Evolutionary conservation across 2,113 vertebrate species (phyloP), one percentile per base, ranked within the genome.

Genomic region (Amphiprion ocellaris): DNA sequence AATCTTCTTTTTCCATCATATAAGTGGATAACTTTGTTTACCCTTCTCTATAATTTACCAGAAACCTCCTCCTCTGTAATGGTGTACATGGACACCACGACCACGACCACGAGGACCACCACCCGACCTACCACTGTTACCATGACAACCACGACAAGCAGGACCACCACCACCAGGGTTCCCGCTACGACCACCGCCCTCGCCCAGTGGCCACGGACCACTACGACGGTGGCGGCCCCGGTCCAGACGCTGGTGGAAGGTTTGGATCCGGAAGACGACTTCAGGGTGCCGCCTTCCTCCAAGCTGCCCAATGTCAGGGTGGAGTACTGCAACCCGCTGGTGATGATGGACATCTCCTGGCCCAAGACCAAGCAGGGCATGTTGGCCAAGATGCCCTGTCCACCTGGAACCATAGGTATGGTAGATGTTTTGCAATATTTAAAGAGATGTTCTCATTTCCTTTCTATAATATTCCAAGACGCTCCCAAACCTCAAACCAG

Each of bases 281-380:
- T 95, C 0, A 90, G 92, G 24, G 78, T 92, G 0, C 93, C 94
- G 0, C 88, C 97, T 0, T 95, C 96, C 0, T 97, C 97, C 73
- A 96, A 96, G 76, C 86, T 97, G n/a, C 98, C 98, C 0, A 94
- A 96, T 0, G 68, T 94, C 0, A 95, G 95, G 0, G 49, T 93
- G 0, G 98, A 98, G 81, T 97, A 95, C 93, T 99, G 98, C 24
- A 96, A 93, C 49, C 95, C 97, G 0, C 6, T 95, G 82, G 95
- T 97, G 76, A 96, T 96, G 79, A 94, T 96, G 0, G 97, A 98
- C 28, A 94, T 99, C 23, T 89, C 94, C 89, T 99, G 98, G 98
- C 97, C 97, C n/a, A 97, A 95, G 69, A 98, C 97, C 0, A 95
- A 94, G 7, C 97, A 97, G 90, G 97, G 97, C 4, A 90, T 95